Percentiles rank a stretch among this genome's conserved stretches.
phyloP scores from a whole-genome alignment of 2,888 invertebrate genomes.

The Diarsia rubi region DNA sequence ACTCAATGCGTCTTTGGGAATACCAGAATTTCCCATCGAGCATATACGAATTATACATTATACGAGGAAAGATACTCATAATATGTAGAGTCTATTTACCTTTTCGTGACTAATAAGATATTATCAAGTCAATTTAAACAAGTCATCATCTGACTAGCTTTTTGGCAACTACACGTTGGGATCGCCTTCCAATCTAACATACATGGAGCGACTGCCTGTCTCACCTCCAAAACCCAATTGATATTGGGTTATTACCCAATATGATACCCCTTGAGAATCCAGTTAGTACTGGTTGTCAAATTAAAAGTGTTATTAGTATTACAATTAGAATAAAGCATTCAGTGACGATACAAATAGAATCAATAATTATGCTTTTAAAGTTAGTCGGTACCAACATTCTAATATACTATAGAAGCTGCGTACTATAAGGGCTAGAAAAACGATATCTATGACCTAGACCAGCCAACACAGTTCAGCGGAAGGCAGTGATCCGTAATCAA shows the following conservation, averaged over 20 bases:
- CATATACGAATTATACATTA: neutral
- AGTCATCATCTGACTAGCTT: neutral
- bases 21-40: neutral
- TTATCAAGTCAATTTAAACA: constrained; percentile 1
- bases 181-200: too few species aligned
- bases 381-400: neutral
- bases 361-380: neutral
- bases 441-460: constrained; percentile 16
- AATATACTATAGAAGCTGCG: neutral
- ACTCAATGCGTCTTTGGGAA: neutral
- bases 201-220: too few species aligned
- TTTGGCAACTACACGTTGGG: too few species aligned
- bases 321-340: neutral
- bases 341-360: neutral
- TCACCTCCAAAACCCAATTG: too few species aligned
- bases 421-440: neutral
- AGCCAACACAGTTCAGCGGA: neutral
- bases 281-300: neutral
- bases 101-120: neutral
- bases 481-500: constrained; percentile 11
- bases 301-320: neutral
- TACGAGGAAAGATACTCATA: neutral
- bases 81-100: neutral
- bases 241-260: too few species aligned
- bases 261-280: too few species aligned